Evolutionary conservation across 1,140 invertebrate genomes (phyloP), one percentile per base, ranked within the genome.

Genomic region (Drosophila carrolli): DNA sequence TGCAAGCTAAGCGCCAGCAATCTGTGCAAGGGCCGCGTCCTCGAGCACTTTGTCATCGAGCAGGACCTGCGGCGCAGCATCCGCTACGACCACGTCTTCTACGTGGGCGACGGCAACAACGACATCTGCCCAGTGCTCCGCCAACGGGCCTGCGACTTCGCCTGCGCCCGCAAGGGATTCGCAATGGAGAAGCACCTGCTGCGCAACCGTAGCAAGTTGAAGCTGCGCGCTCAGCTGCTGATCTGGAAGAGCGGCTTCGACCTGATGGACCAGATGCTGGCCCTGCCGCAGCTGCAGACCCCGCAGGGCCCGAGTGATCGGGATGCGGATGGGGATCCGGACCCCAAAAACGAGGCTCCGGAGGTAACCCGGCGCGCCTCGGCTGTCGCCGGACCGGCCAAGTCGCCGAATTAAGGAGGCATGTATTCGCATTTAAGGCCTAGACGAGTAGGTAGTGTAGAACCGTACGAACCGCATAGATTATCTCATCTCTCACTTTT

Each of bases 21-120:
- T 93, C 85, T 97, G 37, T 97, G 96, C 88, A 97, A 97, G 91
- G 96, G 96, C 0, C 93, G 94, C 62, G 95, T 97, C 23, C 79
- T 96, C 13, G 93, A 95, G 68, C 93, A 94, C 48, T 96, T 96
- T 83, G 92, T 97, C 1, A 93, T 94, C 65, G 89, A 88, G 37
- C 86, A 78, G 56, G 88, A 91, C 56, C 32, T 92, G 37, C 71
- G 92, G 0, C 92, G 94, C 38, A 95, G 94, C 37, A 85, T 89
- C 1, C 59, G 79, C 5, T 97, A 95, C 83, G 91, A 94, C 19
- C 93, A 90, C 62, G 92, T 97, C 9, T 93, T 94, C 1, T 97
- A 97, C 81, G 92, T 96, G 13, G 96, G 97, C 1, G 97, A 97
- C 93, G 97, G 97, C 4, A 92, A 91, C 32, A 97, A 97, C 93